Base-by-base conservation (phyloP, 2,797 vertebrate species). In the Etheostoma nigrum region DNA sequence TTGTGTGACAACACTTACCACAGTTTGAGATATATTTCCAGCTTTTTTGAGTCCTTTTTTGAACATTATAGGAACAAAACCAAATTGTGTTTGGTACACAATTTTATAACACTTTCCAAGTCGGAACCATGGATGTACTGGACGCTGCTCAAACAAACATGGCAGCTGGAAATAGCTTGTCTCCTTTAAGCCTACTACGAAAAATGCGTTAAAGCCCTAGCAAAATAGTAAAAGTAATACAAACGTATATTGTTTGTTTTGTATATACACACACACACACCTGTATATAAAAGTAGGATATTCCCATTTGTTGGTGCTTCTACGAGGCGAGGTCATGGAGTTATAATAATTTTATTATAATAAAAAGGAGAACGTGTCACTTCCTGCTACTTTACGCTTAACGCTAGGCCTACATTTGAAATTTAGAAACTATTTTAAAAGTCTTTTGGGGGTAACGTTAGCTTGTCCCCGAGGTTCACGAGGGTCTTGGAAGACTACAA, bases 21-120 rank as follows among this genome's bases (percentile, higher is more conserved):
- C 14, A 8, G 16, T 47, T 70, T 25, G 42, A 55, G 73, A 72
- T 60, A 54, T 71, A 72, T 60, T 54, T 51, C 25, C 45, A 52
- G 14, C 21, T 59, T 51, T 19, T 64, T 33, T 48, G 4, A 40
- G 25, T 13, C 16, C 36, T 36, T 36, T 36, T 55, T 23, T 63
- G 54, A 55, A 72, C 40, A 70, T 36, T 36, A 36, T 36, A 36
- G 30, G 30, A 30, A 36, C 36, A 10, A 36, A 36, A 10, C 33
- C 33, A 36, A 36, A 36, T 36, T 36, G 36, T 44, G 42, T 44
- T 47, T 36, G 9, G 27, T 8, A 48, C 12, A 52, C 6, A 0
- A 0, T 45, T 36, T 47, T 4, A 1, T 1, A 8, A 12, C 15
- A 8, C 8, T 49, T 62, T 16, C 30, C 36, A 23, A 19, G 1